Base-by-base conservation (phyloP, 2,113 vertebrate genomes). In the Ameiurus melas region DNA sequence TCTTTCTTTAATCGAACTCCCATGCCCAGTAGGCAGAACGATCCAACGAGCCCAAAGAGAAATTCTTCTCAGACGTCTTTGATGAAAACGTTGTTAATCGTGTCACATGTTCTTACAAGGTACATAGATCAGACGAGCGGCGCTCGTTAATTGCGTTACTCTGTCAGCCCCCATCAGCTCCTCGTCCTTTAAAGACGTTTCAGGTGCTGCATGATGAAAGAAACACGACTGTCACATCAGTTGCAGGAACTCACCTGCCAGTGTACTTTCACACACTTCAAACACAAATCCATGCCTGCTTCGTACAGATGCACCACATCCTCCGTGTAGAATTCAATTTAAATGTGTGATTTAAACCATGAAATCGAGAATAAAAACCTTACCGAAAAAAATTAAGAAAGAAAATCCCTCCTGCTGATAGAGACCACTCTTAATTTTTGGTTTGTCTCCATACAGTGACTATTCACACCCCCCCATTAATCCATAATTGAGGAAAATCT, bases 231-330 rank as follows among this genome's bases (percentile, higher is more conserved):
- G 83, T 36, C 36, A 68, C 36, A 86, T 64, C 60, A 17, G 55
- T 58, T 80, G 84, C 71, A 86, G 84, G 19, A 47, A 75, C 77
- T 90, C 90, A 86, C 81, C 85, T 87, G 75, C 36, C 8, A 13
- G 66, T 43, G 51, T 2, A n/a, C 90, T 89, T 88, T 89, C 73
- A 91, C 68, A 78, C 89, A 85, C 81, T 86, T 91, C 89, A 91
- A 91, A 91, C 89, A 66, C 86, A 79, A 33, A 86, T 33, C 43
- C 83, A 43, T 27, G 70, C 43, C 84, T 33, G 55, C 51, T 71
- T 55, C 70, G 79, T 77, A 78, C 83, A 66, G 75, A 73, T 33
- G 33, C 43, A 53, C 33, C 83, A 12, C 77, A 53, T 39, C 13
- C n/a, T n/a, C 53, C 1, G 33, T 13, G 22, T n/a, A 4, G n/a